Base-by-base conservation (phyloP, 2,888 invertebrate genomes). In the Pyrochroa serraticornis region DNA sequence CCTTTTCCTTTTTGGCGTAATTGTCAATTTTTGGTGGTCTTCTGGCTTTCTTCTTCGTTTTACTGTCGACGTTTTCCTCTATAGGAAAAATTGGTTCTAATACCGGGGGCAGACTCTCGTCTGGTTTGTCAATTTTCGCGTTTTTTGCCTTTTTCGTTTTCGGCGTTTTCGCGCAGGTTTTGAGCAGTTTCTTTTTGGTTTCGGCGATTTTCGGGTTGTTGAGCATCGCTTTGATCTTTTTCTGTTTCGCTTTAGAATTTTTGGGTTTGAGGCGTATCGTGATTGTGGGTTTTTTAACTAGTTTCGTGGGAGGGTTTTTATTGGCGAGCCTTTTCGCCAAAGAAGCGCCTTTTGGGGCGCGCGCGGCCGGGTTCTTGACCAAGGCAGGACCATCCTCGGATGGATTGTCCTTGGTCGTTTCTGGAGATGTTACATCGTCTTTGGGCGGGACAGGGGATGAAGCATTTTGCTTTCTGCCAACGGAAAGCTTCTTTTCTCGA, bases 401-500 rank as follows among this genome's bases (percentile, higher is more conserved):
- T 36, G 61, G 44, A 42, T 58, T 50, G 35, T 68, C 62, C 61
- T 73, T 74, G 9, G 68, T 66, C 58, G 43, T 7, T 42, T 42
- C 63, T 60, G 56, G n/a, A 14, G 31, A 14, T 31, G 53, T 14
- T 44, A 41, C 13, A 13, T 59, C 55, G 6, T 77, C 77, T 70
- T 74, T 76, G 7, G 71, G 64, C 30, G 73, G 71, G 46, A 71
- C 60, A 48, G 75, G 70, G 9, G 74, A 73, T 55, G 72, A 63
- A 37, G 70, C 60, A 47, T 69, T 65, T 68, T 71, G 74, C 72
- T 78, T 78, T 70, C 75, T 77, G 58, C 72, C 73, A 66, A 75
- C 49, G 50, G 73, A 68, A 67, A 72, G 62, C 67, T 77, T 78
- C 69, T 76, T 78, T 66, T 78, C 77, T 64, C 78, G 77, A 72